These are phyloP conservation scores for Azemiops feae DNA, from an alignment of 2,113 vertebrate species.

Conservation along the genomic window DNA sequence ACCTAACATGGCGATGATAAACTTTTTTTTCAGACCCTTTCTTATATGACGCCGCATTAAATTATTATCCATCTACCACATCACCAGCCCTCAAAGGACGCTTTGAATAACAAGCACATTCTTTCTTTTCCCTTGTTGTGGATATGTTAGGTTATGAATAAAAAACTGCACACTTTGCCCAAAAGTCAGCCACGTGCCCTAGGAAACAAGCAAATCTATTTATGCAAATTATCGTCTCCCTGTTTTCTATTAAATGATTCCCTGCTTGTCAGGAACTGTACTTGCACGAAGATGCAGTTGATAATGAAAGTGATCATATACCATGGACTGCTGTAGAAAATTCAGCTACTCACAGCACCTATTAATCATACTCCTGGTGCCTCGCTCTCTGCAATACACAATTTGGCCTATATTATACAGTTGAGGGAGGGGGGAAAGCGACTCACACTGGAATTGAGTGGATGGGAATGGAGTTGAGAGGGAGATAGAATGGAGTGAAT, in stretches of 20 bases:
- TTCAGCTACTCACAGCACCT: conserved; percentile 65
- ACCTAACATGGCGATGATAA: neutral
- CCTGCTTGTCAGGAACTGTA: conserved; percentile 66
- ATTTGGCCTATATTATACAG: too few species aligned
- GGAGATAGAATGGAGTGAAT: too few species aligned
- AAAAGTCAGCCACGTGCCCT: conserved; percentile 36
- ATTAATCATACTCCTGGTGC: conserved; percentile 69
- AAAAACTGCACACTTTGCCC: conserved; percentile 57
- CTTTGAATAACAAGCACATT: conserved; percentile 42
- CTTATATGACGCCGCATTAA: conserved; percentile 33
- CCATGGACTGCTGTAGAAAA: too few species aligned
- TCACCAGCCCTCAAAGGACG: conserved; percentile 9
- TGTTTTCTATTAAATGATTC: conserved; percentile 51
- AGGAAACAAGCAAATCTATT: conserved; percentile 64
- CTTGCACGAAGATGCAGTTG: conserved; percentile 61
- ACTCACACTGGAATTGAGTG: too few species aligned
- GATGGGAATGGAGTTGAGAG: too few species aligned
- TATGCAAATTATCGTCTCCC: conserved; percentile 48
- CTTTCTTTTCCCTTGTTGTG: neutral
- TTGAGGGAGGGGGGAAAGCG: too few species aligned
- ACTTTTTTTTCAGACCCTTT: conserved; percentile 2
- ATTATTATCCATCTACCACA: conserved; percentile 40
- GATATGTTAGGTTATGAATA: conserved; percentile 57
- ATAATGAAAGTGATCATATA: conserved; percentile 66
- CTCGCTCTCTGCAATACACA: conserved; percentile 42